phyloP scores from a whole-genome alignment of 2,113 vertebrate species.

The Leuciscus idus region DNA sequence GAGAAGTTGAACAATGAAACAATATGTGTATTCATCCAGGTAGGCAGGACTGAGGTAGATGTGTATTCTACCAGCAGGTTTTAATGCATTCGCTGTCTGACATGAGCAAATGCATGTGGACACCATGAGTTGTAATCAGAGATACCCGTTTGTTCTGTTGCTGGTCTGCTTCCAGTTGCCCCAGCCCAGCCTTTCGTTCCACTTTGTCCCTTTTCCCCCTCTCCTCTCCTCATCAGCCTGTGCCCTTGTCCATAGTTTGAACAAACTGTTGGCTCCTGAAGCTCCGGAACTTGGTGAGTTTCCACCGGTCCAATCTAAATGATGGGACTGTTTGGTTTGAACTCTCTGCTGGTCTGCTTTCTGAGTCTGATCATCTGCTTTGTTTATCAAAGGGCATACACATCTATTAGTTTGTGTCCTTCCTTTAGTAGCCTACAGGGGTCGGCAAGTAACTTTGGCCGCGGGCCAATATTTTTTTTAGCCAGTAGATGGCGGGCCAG shows the following conservation, averaged over 20 bases:
- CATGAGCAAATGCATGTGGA: background rate
- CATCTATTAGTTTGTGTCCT: background rate
- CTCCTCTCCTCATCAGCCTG: constrained; percentile 27
- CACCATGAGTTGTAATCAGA: constrained; percentile 25
- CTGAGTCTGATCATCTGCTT: constrained; percentile 33
- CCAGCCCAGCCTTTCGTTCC: constrained; percentile 19
- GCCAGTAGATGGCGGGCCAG: no score
- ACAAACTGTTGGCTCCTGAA: constrained; percentile 17
- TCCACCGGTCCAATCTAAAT: constrained; percentile 22
- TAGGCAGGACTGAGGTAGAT: background rate
- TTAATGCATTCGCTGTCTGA: constrained; percentile 1
- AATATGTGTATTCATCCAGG: constrained; percentile 25
- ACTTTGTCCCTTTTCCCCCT: constrained; percentile 29
- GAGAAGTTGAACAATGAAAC: constrained; percentile 3
- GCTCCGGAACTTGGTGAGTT: constrained; percentile 24
- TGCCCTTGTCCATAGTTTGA: background rate
- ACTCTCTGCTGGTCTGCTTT: background rate
- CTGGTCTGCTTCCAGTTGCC: constrained; percentile 35
- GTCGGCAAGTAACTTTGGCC: no score
- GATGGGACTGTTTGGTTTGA: constrained; percentile 25
- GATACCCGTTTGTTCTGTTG: constrained; percentile 13
- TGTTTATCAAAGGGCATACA: constrained; percentile 1
- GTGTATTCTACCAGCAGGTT: background rate
- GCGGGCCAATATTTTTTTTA: no score
- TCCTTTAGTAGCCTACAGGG: background rate